Evolutionary conservation across 2,797 vertebrate genomes (phyloP).

Genomic region (Xenentodon cancila): DNA sequence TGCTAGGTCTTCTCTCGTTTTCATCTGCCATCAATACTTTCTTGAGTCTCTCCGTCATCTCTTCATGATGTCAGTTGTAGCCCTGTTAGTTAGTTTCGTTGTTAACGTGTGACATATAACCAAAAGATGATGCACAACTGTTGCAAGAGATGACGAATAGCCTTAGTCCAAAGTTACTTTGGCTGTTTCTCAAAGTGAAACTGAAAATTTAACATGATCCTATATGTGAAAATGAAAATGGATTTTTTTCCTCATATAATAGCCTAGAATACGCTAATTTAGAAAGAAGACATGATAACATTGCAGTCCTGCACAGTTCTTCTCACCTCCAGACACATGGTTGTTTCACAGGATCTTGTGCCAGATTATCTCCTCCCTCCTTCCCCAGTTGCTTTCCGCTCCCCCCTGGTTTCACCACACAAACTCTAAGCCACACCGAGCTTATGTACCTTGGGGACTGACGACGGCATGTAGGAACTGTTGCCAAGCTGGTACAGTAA

Average conservation of each 20-base stretch:
- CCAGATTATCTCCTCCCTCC: conserved; percentile 51
- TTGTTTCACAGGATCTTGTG: conserved; percentile 44
- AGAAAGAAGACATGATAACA: conserved; percentile 2
- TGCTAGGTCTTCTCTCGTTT: too few relatives aligned
- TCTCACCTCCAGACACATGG: conserved; percentile 35
- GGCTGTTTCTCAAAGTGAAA: too few relatives aligned
- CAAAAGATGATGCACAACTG: too few relatives aligned
- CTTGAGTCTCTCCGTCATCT: too few relatives aligned
- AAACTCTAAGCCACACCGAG: conserved; percentile 45
- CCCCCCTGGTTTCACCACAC: conserved; percentile 36
- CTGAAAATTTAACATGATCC: too few relatives aligned
- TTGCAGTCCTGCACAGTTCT: conserved; percentile 3
- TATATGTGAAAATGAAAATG: too few relatives aligned
- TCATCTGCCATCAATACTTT: too few relatives aligned
- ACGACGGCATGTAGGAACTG: conserved; percentile 47
- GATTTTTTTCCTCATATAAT: neutral
- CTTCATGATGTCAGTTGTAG: too few relatives aligned
- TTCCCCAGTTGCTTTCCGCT: conserved; percentile 13
- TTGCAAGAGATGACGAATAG: too few relatives aligned
- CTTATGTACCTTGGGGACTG: conserved; percentile 57
- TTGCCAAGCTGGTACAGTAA: conserved; percentile 63
- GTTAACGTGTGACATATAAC: too few relatives aligned
- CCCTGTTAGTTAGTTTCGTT: too few relatives aligned
- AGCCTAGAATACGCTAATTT: neutral
- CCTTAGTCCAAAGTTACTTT: too few relatives aligned